Base-by-base conservation (phyloP, 2,888 invertebrate species). In the Fabriciana adippe region DNA sequence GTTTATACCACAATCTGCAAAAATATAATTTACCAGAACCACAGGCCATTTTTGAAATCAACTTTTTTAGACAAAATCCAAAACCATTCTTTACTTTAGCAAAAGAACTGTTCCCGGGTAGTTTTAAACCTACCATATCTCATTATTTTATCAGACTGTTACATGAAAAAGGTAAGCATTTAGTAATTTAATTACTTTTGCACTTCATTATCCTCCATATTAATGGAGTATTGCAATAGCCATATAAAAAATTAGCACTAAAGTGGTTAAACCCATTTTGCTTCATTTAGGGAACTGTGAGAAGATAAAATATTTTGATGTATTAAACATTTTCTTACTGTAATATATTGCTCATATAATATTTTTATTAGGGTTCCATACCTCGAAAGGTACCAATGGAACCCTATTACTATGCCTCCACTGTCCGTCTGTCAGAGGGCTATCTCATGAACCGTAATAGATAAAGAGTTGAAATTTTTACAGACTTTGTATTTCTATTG, bases 21-120 rank as follows among this genome's bases (percentile, higher is more conserved):
- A 97, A 98, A 83, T 99, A 98, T 85, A 95, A 98, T 74, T 91
- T 99, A 55, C 97, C 98, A 0, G 94, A 97, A 88, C 98, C 99
- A 0, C 96, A 97, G 82, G 97, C 97, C 1, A 97, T 99, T 77
- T 99, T 99, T 84, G 97, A 98, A 81, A 93, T 99, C 64, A 95
- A 95, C 68, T 99, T 96, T 87, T 99, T 99, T 82, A 88, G 94
- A 80, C 93, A 95, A 75, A 97, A 98, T 86, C 99, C 99, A 0
- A 95, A 97, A 79, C 99, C 99, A 1, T 99, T 99, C 89, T 99
- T 97, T 81, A 94, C 95, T 55, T 88, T 99, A 72, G 97, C 98
- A 14, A 98, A 97, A 86, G 97, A 98, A 86, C 88, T 99, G 54
- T 96, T 97, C 82, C 98, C 98, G 0, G 97, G 97, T 31, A 94